These are phyloP conservation scores for Tokudaia muenninki DNA, from an alignment of 2,797 vertebrate species.

Conservation along the genomic window DNA sequence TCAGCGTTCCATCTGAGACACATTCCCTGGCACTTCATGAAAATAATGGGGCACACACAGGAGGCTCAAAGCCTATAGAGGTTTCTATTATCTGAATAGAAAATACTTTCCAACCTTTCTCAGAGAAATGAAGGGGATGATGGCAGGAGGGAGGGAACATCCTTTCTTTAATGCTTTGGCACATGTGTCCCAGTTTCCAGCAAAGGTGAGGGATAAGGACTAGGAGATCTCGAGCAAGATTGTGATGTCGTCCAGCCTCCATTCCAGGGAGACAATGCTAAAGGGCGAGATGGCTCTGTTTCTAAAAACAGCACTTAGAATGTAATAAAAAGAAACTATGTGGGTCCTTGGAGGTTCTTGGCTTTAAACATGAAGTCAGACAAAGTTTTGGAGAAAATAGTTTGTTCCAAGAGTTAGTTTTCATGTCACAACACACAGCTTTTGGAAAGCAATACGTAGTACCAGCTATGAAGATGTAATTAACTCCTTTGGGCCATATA, in stretches of 20 bases:
- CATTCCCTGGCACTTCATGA: neutral
- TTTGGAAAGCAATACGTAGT: neutral
- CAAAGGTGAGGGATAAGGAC: neutral
- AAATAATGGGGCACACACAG: neutral
- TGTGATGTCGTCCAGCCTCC: neutral
- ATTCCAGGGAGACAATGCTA: neutral
- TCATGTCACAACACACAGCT: neutral
- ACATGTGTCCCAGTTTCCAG: neutral
- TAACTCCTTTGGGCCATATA: neutral
- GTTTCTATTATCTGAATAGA: neutral
- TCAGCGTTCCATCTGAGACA: neutral
- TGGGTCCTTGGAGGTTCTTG: neutral
- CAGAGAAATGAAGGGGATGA: neutral
- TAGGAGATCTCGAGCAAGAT: neutral
- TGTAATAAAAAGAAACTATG: neutral
- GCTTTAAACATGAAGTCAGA: constrained; percentile 43
- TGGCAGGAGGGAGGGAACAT: neutral
- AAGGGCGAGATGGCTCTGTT: neutral
- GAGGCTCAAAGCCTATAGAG: neutral
- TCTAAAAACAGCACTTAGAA: neutral
- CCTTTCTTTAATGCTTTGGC: neutral
- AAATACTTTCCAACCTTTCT: neutral
- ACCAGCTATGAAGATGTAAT: neutral
- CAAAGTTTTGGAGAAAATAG: neutral
- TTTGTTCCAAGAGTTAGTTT: neutral